Percentiles rank a stretch among this genome's conserved stretches.
Conservation (phyloP, 92 coral and sea anemone species). For the Phenganax subtilis region DNA sequence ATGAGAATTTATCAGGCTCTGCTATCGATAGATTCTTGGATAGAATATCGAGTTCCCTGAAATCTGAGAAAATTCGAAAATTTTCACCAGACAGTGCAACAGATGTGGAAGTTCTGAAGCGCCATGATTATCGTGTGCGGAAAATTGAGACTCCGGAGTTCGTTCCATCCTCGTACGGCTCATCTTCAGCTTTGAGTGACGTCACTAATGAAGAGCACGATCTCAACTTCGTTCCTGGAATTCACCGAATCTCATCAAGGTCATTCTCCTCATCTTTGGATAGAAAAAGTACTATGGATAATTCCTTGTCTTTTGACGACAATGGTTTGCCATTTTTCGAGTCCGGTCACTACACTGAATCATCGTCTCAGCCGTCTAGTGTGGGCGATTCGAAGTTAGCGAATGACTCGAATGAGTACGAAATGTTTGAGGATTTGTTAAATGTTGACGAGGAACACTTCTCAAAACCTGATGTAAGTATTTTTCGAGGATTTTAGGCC, state of each 20-base stretch:
- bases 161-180: constrained; percentile 18
- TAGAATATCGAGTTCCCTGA: background rate
- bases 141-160: constrained; percentile 34
- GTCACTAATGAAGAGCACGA: constrained; percentile 63
- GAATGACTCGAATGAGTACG: constrained; percentile 72
- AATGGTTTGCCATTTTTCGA: constrained; percentile 32
- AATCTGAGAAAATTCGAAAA: constrained; percentile 1
- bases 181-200: constrained; percentile 21
- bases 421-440: constrained; percentile 85
- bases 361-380: constrained; percentile 27
- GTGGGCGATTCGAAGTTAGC: constrained; percentile 55
- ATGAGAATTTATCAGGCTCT: background rate
- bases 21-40: background rate
- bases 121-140: constrained; percentile 27
- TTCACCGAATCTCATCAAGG: constrained; percentile 36
- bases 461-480: constrained; percentile 89
- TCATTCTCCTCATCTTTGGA: constrained; percentile 23
- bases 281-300: constrained; percentile 10
- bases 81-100: background rate
- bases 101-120: background rate
- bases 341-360: constrained; percentile 24
- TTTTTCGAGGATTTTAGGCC: background rate
- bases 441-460: constrained; percentile 91
- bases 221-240: constrained; percentile 92
- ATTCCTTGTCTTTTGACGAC: constrained; percentile 21